Conservation (phyloP, 1,140 invertebrate species). For the Meloidogyne exigua region DNA sequence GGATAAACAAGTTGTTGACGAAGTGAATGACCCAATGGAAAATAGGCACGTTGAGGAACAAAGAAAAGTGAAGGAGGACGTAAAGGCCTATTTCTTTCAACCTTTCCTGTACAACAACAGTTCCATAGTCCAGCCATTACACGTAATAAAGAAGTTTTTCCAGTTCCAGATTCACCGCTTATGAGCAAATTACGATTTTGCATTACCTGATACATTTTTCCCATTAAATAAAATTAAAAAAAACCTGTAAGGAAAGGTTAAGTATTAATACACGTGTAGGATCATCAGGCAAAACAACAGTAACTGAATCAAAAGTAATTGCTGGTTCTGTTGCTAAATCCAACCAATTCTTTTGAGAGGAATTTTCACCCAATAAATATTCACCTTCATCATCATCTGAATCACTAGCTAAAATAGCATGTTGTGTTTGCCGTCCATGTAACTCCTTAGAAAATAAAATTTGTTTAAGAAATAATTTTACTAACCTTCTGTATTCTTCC, state of each 20-base stretch:
- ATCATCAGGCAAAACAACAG: conserved; percentile 50
- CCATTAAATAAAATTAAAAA: neutral
- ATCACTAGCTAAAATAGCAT: conserved; percentile 44
- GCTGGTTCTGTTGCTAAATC: conserved; percentile 48
- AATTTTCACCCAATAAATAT: conserved; percentile 48
- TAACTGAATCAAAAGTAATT: conserved; percentile 54
- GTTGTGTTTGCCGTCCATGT: conserved; percentile 48
- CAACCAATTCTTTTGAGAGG: conserved; percentile 23
- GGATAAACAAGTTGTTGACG: conserved; percentile 68
- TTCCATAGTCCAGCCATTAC: conserved; percentile 70
- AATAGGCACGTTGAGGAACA: conserved; percentile 70
- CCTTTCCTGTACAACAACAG: conserved; percentile 54
- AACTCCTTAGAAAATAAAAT: conserved; percentile 45
- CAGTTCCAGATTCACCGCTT: conserved; percentile 70
- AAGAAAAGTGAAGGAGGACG: conserved; percentile 65
- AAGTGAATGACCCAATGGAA: conserved; percentile 68
- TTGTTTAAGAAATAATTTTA: conserved; percentile 12
- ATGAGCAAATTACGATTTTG: conserved; percentile 67
- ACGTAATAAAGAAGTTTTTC: conserved; percentile 70
- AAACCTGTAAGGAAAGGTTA: conserved; percentile 66
- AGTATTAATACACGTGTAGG: conserved; percentile 40
- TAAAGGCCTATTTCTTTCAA: conserved; percentile 62
- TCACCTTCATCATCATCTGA: conserved; percentile 57
- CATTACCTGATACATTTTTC: conserved; percentile 16
- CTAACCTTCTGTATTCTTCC: conserved; percentile 35